A percentile compares a stretch with the other conserved stretches of the same genome.
These are phyloP conservation scores for Orcinus orca DNA, from an alignment of 2,113 vertebrate species.

Conservation along the genomic window DNA sequence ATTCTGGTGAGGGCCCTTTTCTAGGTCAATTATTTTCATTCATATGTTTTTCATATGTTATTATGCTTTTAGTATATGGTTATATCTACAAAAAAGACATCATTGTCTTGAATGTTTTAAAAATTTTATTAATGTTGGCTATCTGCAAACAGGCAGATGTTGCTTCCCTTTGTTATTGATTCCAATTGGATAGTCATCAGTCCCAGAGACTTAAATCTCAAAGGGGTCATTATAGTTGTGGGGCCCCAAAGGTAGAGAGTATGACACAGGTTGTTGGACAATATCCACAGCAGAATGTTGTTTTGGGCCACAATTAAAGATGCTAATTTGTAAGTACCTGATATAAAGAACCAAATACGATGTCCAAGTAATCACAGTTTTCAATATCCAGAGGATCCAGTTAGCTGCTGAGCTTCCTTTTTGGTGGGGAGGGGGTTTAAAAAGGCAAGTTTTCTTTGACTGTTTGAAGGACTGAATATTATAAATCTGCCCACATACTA, in stretches of 20 bases:
- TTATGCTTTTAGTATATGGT: neutral
- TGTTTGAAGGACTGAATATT: neutral
- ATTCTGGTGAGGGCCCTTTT: neutral
- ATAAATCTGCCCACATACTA: neutral
- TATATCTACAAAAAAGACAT: neutral
- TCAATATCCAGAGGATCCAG: neutral
- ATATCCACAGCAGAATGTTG: neutral
- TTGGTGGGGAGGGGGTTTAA: neutral
- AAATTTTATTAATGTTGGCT: neutral
- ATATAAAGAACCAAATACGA: neutral
- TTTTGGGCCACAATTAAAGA: neutral
- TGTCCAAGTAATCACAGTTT: neutral
- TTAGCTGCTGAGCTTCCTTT: neutral
- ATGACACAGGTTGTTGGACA: neutral
- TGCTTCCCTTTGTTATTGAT: neutral
- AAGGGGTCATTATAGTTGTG: neutral
- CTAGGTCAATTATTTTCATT: neutral
- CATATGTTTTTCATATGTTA: neutral
- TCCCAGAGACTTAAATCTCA: neutral
- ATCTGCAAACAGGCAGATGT: neutral
- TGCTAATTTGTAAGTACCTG: neutral
- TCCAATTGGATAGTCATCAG: neutral
- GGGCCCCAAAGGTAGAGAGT: neutral
- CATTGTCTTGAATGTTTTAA: neutral
- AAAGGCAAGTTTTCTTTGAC: neutral